Evolutionary conservation across 2,888 invertebrate genomes (phyloP), one percentile per base, ranked within the genome.

Genomic region (Xanthia togata): DNA sequence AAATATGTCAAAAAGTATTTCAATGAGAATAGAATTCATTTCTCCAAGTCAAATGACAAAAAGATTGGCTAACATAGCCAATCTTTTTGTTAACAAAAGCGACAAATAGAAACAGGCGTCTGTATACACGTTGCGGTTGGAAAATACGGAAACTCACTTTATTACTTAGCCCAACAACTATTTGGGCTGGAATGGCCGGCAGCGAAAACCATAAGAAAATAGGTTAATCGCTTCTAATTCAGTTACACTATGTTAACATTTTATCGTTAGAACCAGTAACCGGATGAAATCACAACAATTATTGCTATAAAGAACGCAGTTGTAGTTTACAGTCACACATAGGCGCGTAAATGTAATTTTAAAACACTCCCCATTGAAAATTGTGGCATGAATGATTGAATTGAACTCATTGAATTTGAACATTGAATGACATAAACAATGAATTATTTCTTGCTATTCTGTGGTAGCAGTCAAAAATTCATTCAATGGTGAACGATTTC

Each of bases 341-440:
- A 73, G 20, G 41, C 76, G 70, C 57, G 72, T 75, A 73, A 64
- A 41, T 70, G 12, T 62, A n/a, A 69, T 82, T 87, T 76, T 71
- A 71, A 73, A 72, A 79, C 77, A 60, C 64, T 70, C 63, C 50
- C 73, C 75, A 77, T 85, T 85, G 76, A 83, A 85, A 73, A 75
- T 57, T 74, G 67, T 83, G 78, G 73, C 76, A 87, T 73, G 80
- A 86, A 83, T 78, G 82, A 85, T 69, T 82, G 73, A 44, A 85
- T 69, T 82, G 73, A 44, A 44, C 4, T 44, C 44, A 44, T 44
- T 44, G 12, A 44, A 44, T 12, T 44, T 44, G 2, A 41, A 77
- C 12, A 78, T 73, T 86, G 85, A 85, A 85, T 87, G 87, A 83
- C 76, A 83, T 78, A 86, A 87, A 86, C 78, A 86, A 47, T 78